Conservation (phyloP, 2,888 invertebrate species). For the Mylabris sibirica region DNA sequence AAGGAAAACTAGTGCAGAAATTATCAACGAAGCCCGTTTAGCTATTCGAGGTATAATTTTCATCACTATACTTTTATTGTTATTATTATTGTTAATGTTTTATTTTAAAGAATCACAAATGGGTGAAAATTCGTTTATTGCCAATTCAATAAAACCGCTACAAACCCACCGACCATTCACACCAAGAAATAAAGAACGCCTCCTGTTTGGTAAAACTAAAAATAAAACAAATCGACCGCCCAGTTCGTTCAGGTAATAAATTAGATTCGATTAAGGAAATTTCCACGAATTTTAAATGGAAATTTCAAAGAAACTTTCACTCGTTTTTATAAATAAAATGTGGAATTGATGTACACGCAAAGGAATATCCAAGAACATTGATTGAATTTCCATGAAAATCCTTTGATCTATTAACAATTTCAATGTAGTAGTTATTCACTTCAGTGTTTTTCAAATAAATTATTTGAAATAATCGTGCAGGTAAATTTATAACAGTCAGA, state of each 20-base stretch:
- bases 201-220: constrained; percentile 72
- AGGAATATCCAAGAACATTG: not conserved
- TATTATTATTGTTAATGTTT: not conserved
- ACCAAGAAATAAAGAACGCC: constrained; percentile 80
- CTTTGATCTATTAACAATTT: no score
- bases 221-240: constrained; percentile 70
- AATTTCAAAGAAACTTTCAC: not conserved
- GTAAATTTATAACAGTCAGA: no score
- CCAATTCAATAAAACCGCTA: constrained; percentile 65
- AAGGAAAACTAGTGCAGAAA: constrained; percentile 80
- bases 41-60: constrained; percentile 61
- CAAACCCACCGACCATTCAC: constrained; percentile 87
- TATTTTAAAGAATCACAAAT: constrained; percentile 53
- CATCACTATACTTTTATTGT: not conserved
- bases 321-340: not conserved
- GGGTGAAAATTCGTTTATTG: constrained; percentile 54
- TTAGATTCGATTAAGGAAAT: not conserved
- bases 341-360: not conserved
- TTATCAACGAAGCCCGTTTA: constrained; percentile 79
- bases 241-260: constrained; percentile 75
- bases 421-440: no score
- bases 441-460: no score
- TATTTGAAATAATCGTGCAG: no score
- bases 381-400: no score
- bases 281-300: not conserved